Evolutionary conservation across 2,888 invertebrate species (phyloP), one percentile per base, ranked within the genome.

Genomic region (Xestia c-nigrum): DNA sequence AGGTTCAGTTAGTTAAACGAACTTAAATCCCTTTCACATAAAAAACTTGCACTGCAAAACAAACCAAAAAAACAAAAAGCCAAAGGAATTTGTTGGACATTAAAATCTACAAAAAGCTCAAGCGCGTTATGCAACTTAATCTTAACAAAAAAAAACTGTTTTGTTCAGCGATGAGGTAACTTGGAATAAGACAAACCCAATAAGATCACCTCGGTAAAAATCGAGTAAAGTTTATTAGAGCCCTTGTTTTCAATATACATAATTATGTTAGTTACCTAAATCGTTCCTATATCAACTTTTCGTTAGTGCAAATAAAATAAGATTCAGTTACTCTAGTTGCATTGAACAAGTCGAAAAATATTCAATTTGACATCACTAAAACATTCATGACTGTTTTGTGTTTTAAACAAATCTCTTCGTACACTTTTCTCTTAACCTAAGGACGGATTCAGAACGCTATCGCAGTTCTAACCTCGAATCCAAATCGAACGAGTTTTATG

Each of bases 81-180:
- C 55, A 6, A 67, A 43, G 19, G 47, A 72, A 59, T 80, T 78
- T 79, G 19, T 63, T 47, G 19, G 31, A 65, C 77, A 83, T 84
- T 66, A 61, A 5, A 72, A 78, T 72, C 81, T 50, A 61, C 19
- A 47, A 55, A 73, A 75, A 59, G n/a, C 47, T 63, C 19, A 61
- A 68, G 38, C 12, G 16, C 16, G n/a, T 81, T 71, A 59, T 19
- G 31, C 59, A 72, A 76, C 12, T 9, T 65, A 31, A n/a, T 63
- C 46, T 66, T 0, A 31, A 31, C 24, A n/a, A n/a, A n/a, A n/a
- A n/a, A n/a, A n/a, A n/a, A n/a, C n/a, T n/a, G n/a, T n/a, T n/a
- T n/a, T n/a, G n/a, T n/a, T n/a, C 57, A 63, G 21, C 76, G 46
- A 72, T 84, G 72, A 21, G 46, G 76, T 77, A 74, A 78, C 71